A percentile compares a stretch with the other conserved stretches of the same genome.
These are phyloP conservation scores for Morelia viridis DNA, from an alignment of 2,797 vertebrate genomes.

Conservation along the genomic window DNA sequence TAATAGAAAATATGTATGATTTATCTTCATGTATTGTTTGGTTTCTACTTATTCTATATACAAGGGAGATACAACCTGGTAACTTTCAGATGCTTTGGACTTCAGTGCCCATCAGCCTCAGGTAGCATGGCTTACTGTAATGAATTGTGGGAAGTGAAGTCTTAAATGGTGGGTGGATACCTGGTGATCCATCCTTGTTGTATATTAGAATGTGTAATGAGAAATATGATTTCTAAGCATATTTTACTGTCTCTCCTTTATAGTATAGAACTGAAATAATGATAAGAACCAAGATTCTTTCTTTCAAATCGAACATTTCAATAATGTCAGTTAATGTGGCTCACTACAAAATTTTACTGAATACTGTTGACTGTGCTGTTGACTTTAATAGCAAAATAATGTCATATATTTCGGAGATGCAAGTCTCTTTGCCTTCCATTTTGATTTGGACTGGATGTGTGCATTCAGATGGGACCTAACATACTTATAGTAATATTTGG, in stretches of 20 bases:
- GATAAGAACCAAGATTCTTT: neutral
- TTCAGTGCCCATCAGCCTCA: neutral
- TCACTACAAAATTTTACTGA: neutral
- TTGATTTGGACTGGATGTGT: neutral
- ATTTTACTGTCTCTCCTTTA: neutral
- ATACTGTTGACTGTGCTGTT: no score
- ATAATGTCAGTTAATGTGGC: neutral
- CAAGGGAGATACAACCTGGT: neutral
- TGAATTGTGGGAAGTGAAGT: no score
- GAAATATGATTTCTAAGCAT: no score
- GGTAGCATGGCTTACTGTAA: no score
- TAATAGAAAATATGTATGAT: neutral
- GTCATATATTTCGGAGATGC: neutral
- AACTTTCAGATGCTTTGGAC: neutral
- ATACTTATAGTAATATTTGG: slow-evolving; percentile 19
- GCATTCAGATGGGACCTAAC: neutral
- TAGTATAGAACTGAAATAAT: neutral
- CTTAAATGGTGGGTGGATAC: no score
- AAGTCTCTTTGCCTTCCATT: neutral
- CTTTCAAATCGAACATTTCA: neutral
- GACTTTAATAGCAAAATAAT: neutral
- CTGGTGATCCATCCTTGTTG: no score
- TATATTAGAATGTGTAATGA: no score
- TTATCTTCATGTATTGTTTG: neutral
- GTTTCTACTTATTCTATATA: neutral